phyloP scores from a whole-genome alignment of 2,113 vertebrate species.

The Abramis brama region DNA sequence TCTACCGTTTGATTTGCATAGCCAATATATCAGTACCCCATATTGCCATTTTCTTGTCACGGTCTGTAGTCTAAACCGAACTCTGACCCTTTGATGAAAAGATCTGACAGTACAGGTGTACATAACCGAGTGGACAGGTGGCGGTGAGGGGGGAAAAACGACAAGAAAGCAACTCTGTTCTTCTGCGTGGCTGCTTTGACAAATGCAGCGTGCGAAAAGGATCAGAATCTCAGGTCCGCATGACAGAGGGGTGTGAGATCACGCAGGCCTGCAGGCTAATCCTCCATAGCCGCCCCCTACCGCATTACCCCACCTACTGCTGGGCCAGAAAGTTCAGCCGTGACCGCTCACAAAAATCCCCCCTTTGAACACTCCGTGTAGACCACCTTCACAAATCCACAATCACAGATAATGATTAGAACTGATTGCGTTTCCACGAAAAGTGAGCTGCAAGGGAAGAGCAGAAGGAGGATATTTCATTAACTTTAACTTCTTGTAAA shows the following conservation, averaged over 20 bases:
- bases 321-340: conserved; percentile 1
- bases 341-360: conserved; percentile 33
- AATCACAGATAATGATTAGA: background rate
- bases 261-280: conserved; percentile 56
- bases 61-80: background rate
- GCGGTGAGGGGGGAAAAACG: conserved; percentile 71
- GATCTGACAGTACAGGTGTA: conserved; percentile 78
- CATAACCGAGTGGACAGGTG: conserved; percentile 74
- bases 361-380: conserved; percentile 2
- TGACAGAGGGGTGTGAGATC: conserved; percentile 60
- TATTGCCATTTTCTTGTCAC: background rate
- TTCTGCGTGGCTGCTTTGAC: conserved; percentile 72
- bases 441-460: background rate
- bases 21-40: background rate
- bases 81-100: conserved; percentile 59
- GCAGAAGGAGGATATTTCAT: background rate
- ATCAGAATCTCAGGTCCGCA: conserved; percentile 61
- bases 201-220: conserved; percentile 62
- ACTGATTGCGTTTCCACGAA: background rate
- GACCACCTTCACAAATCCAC: conserved; percentile 14
- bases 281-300: conserved; percentile 26
- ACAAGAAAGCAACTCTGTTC: conserved; percentile 72
- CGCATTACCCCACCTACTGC: conserved; percentile 17
- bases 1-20: background rate
- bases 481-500: conserved; percentile 8